Evolutionary conservation across 2,888 invertebrate species (phyloP).

Genomic region (Altica lythri): DNA sequence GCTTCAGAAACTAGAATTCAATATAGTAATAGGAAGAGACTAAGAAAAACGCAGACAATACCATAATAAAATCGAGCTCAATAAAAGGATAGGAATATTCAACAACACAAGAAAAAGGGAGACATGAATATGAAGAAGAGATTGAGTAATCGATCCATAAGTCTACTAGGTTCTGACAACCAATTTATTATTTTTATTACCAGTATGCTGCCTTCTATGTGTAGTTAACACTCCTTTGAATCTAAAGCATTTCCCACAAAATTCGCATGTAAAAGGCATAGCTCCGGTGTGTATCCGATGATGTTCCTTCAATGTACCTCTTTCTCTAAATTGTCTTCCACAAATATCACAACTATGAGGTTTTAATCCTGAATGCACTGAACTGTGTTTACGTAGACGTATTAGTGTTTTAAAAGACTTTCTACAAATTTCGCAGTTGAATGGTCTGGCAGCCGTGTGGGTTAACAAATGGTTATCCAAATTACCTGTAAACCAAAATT

Average conservation of each 20-base stretch:
- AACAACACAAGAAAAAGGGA: too few relatives aligned
- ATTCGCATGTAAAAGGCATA: conserved; percentile 77
- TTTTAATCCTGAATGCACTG: conserved; percentile 64
- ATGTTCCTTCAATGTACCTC: conserved; percentile 74
- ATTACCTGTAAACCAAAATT: conserved; percentile 48
- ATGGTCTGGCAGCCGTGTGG: conserved; percentile 60
- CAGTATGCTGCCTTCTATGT: conserved; percentile 75
- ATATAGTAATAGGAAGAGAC: too few relatives aligned
- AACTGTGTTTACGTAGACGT: conserved; percentile 61
- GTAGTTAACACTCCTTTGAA: conserved; percentile 77
- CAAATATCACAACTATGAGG: conserved; percentile 67
- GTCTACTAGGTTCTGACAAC: background rate
- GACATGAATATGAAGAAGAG: too few relatives aligned
- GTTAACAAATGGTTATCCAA: conserved; percentile 63
- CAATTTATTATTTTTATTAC: conserved; percentile 24
- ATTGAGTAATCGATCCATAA: too few relatives aligned
- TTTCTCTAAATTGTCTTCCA: conserved; percentile 67
- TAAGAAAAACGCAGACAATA: too few relatives aligned
- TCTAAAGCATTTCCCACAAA: conserved; percentile 75
- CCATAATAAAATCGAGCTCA: too few relatives aligned
- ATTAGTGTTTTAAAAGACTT: conserved; percentile 64
- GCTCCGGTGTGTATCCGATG: conserved; percentile 77
- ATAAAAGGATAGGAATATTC: too few relatives aligned
- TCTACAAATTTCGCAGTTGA: conserved; percentile 58
- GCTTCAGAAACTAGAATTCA: too few relatives aligned